Base-by-base conservation (phyloP, 2,888 invertebrate genomes). In the Aspidiotus destructor region DNA sequence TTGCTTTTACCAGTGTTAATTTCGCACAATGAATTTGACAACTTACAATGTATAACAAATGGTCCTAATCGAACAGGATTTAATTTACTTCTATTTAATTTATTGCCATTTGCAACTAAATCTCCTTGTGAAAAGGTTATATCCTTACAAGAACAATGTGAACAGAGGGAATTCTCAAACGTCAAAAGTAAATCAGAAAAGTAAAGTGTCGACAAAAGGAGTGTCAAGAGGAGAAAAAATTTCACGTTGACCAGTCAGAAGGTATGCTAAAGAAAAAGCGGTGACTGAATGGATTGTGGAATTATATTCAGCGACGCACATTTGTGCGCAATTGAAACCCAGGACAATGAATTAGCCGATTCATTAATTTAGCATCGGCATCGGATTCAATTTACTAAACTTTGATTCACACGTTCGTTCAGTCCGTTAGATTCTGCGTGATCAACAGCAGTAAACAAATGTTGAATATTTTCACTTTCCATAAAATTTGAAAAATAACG, bases 401-500 rank as follows among this genome's bases (percentile, higher is more conserved):
- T 73, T 63, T 73, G 73, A 57, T 73, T 73, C n/a, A 72, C 54
- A 60, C 70, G 70, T 63, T 72, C 72, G 16, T 72, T 72, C 15
- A 73, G 52, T 8, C 72, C 70, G 54, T 73, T 72, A 16, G 71
- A 72, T 60, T 71, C 72, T 3, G 73, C 70, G 57, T 72, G 58
- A 70, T 73, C 71, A 48, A 71, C 60, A 41, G 72, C 72, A n/a
- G 73, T 72, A 60, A 72, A 73, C 58, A 72, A 63, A 8, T 72
- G 60, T 65, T 67, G 69, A 55, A 73, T 70, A 16, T 71, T 65
- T n/a, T 73, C 58, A 13, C 62, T 54, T 57, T 72, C 70, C 61
- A 74, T 57, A 70, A 72, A 74, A 41, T 72, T 41, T 69, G 74
- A 74, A 62, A 75, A 74, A 48, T 73, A 74, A 10, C n/a, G 61